Conservation (phyloP, 1,140 invertebrate species). For the Drosophila pandora region DNA sequence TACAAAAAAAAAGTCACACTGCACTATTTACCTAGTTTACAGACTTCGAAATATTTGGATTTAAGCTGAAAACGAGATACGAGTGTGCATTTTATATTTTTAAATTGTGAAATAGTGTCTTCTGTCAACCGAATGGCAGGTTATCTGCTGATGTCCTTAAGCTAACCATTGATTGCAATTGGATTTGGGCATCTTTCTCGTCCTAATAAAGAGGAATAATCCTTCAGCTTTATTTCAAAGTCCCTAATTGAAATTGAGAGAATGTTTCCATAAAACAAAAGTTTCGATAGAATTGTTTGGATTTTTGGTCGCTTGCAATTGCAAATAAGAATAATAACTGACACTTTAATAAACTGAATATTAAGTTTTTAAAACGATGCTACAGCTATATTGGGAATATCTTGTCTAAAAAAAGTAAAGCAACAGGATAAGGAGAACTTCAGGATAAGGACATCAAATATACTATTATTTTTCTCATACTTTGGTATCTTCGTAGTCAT, state of each 20-base stretch:
- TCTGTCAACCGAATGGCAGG: not conserved
- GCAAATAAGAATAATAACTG: too few species aligned
- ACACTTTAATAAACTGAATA: too few species aligned
- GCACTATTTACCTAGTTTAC: not conserved
- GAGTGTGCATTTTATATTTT: not conserved
- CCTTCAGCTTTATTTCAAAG: not conserved
- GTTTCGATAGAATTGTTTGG: not conserved
- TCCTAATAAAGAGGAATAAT: not conserved
- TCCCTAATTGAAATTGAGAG: not conserved
- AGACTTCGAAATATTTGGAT: too few species aligned
- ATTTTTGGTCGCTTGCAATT: not conserved
- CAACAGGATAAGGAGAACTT: too few species aligned
- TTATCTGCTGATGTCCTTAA: not conserved
- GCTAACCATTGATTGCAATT: not conserved
- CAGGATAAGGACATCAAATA: too few species aligned
- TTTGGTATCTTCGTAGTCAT: too few species aligned
- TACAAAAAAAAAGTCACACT: not conserved
- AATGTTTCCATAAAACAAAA: too few species aligned
- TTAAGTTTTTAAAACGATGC: too few species aligned
- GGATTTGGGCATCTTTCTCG: not conserved
- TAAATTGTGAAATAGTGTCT: constrained; percentile 1
- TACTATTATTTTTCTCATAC: too few species aligned
- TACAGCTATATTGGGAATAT: too few species aligned
- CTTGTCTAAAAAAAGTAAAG: too few species aligned
- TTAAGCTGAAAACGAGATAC: not conserved